These are phyloP conservation scores for Blennius ocellaris DNA, from an alignment of 2,113 vertebrate species.

Conservation along the genomic window DNA sequence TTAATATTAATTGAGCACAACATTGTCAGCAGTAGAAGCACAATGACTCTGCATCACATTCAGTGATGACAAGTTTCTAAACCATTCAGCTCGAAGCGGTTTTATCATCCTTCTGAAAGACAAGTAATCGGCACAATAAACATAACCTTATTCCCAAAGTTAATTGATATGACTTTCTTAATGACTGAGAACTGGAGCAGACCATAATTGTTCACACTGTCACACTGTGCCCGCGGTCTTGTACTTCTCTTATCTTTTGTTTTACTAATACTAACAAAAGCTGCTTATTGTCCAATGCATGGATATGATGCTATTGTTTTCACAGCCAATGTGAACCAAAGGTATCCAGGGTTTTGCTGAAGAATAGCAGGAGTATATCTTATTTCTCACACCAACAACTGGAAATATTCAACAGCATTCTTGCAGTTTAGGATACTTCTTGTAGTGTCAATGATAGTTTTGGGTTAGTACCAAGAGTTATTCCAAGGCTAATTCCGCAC, in stretches of 20 bases:
- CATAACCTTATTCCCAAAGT: neutral
- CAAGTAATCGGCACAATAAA: neutral
- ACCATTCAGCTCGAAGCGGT: too few relatives aligned
- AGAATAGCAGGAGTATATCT: neutral
- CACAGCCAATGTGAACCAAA: neutral
- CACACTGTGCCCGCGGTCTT: neutral
- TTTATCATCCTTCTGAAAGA: neutral
- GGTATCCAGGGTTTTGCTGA: neutral
- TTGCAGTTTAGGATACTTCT: neutral
- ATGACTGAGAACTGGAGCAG: neutral
- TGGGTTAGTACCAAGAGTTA: neutral
- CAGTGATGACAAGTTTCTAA: too few relatives aligned
- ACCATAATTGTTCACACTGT: too few relatives aligned
- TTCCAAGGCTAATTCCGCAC: neutral
- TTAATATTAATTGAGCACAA: too few relatives aligned
- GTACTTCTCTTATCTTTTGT: constrained; percentile 1
- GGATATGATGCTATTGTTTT: constrained; percentile 25
- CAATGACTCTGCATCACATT: too few relatives aligned
- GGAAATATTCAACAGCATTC: neutral
- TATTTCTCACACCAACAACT: neutral
- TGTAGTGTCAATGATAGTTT: neutral
- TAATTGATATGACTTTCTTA: neutral
- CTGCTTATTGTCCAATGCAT: constrained; percentile 10
- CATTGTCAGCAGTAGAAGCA: too few relatives aligned
- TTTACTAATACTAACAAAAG: neutral